A percentile compares a stretch with the other conserved stretches of the same genome.
Evolutionary conservation across 2,113 vertebrate species (phyloP).

Genomic region (Odontophorus gujanensis): DNA sequence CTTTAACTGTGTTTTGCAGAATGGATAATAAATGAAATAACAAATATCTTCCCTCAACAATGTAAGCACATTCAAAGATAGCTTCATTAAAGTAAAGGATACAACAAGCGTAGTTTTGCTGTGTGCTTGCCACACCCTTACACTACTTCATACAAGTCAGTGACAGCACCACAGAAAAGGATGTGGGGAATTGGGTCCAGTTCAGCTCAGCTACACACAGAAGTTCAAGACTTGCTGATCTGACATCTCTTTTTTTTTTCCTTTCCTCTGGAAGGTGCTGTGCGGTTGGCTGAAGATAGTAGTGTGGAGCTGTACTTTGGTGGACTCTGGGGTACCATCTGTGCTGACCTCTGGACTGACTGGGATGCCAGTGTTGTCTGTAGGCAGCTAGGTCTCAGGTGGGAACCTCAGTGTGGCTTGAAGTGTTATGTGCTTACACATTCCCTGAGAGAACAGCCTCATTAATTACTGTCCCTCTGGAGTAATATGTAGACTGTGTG

Average conservation of each 20-base stretch:
- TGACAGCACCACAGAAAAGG: background rate
- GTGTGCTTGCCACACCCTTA: background rate
- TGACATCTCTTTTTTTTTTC: background rate
- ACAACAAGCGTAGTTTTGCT: background rate
- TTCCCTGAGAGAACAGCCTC: background rate
- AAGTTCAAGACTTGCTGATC: background rate
- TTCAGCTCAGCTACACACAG: background rate
- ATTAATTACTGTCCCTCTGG: background rate
- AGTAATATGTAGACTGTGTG: background rate
- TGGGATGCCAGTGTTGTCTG: slow-evolving; percentile 90
- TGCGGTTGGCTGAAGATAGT: slow-evolving; percentile 82
- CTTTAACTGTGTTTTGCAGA: background rate
- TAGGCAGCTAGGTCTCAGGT: slow-evolving; percentile 89
- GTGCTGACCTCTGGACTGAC: slow-evolving; percentile 87
- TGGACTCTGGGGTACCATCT: slow-evolving; percentile 89
- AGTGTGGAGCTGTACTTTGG: slow-evolving; percentile 85
- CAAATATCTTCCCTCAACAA: background rate
- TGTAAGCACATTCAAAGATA: background rate
- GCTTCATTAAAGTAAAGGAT: background rate
- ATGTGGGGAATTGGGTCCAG: background rate
- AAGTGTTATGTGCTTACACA: accelerated
- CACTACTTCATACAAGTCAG: background rate
- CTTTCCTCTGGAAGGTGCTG: slow-evolving; percentile 77
- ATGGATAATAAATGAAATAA: background rate
- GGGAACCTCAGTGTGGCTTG: background rate